Evolutionary conservation across 2,113 vertebrate genomes (phyloP).

Genomic region (Vulpes ferrilata): DNA sequence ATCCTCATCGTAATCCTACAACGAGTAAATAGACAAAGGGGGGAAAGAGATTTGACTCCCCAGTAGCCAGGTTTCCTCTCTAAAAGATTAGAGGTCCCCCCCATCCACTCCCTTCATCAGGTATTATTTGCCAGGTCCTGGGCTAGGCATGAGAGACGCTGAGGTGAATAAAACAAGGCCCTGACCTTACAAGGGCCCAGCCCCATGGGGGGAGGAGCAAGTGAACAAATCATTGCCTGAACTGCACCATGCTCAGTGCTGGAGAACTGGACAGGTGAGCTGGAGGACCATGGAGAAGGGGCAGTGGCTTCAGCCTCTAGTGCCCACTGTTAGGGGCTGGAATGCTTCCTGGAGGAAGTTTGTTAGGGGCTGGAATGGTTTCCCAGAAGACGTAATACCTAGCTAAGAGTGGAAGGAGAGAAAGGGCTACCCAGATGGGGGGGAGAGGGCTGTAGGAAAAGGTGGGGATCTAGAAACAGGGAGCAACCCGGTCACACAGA

Average conservation of each 20-base stretch:
- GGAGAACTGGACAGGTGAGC: background rate
- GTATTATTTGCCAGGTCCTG: background rate
- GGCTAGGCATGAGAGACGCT: background rate
- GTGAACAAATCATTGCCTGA: background rate
- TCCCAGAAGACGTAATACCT: background rate
- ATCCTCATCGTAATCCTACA: background rate
- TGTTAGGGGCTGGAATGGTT: background rate
- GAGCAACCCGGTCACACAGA: background rate
- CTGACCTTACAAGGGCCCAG: background rate
- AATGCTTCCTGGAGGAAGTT: background rate
- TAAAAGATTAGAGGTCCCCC: background rate
- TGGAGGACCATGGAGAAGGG: background rate
- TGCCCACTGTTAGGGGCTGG: background rate
- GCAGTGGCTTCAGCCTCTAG: background rate
- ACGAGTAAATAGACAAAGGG: background rate
- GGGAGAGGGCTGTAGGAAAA: background rate
- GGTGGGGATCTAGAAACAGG: background rate
- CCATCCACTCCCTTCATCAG: background rate
- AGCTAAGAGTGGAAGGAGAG: background rate
- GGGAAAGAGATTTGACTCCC: background rate
- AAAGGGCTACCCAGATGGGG: background rate
- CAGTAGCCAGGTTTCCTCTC: background rate
- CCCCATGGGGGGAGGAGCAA: background rate
- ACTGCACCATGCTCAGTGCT: accelerated
- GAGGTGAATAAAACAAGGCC: background rate